Percentiles rank a stretch among this genome's conserved stretches.
Evolutionary conservation across 2,113 vertebrate species (phyloP).

Genomic region (Ailurus styani): DNA sequence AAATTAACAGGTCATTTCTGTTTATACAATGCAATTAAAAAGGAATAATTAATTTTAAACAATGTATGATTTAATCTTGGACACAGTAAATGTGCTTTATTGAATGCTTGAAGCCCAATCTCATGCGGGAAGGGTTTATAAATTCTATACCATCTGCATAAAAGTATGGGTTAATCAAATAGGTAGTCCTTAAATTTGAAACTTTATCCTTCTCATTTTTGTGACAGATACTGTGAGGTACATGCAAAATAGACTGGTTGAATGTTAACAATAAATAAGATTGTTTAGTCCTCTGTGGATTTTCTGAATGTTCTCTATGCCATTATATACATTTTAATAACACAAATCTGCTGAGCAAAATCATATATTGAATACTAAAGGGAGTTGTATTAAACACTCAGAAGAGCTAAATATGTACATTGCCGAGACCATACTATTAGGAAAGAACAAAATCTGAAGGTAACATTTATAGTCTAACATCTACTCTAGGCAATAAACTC

Average conservation of each 20-base stretch:
- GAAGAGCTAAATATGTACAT: constrained; percentile 59
- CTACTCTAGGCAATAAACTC: constrained; percentile 57
- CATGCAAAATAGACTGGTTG: constrained; percentile 52
- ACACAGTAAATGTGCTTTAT: constrained; percentile 69
- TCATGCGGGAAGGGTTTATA: constrained; percentile 55
- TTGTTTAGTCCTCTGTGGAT: constrained; percentile 61
- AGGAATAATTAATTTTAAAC: constrained; percentile 82
- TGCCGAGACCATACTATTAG: constrained; percentile 44
- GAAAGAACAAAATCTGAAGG: constrained; percentile 71
- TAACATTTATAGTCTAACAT: constrained; percentile 56
- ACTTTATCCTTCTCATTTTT: constrained; percentile 63
- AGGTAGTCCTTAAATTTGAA: constrained; percentile 54
- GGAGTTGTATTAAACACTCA: constrained; percentile 45
- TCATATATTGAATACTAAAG: constrained; percentile 67
- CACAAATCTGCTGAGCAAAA: constrained; percentile 68
- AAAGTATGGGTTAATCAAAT: constrained; percentile 56
- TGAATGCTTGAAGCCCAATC: constrained; percentile 40
- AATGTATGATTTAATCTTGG: constrained; percentile 72
- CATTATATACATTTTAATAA: constrained; percentile 77
- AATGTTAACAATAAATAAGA: constrained; percentile 69
- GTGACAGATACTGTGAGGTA: constrained; percentile 59
- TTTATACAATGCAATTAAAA: constrained; percentile 84
- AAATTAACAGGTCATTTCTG: constrained; percentile 85
- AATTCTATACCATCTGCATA: constrained; percentile 55
- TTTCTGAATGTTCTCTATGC: constrained; percentile 53